Conservation (phyloP, 1,140 invertebrate species). For the Drosophila jambulina region DNA sequence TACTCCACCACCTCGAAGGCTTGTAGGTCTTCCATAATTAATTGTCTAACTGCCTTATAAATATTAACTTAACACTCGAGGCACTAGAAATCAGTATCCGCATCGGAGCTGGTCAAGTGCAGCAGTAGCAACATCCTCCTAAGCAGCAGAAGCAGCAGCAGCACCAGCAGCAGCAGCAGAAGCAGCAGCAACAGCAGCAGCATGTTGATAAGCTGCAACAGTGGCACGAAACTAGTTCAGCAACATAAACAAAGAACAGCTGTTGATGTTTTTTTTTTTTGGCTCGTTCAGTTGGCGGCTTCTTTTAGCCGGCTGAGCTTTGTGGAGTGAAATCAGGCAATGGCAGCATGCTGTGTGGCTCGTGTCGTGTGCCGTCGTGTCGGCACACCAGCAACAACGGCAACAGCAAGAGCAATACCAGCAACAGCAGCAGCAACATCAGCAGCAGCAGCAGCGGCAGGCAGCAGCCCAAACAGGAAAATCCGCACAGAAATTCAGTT, state of each 20-base stretch:
- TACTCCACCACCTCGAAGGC: slow-evolving; percentile 24
- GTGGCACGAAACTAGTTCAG: slow-evolving; percentile 56
- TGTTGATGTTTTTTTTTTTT: slow-evolving; percentile 31
- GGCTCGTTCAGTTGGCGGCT: slow-evolving; percentile 39
- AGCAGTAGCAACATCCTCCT: slow-evolving; percentile 10
- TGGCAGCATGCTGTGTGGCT: slow-evolving; percentile 44
- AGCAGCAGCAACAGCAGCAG: slow-evolving; percentile 27
- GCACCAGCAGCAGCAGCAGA: slow-evolving; percentile 25
- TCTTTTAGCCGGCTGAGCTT: slow-evolving; percentile 74
- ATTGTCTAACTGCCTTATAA: slow-evolving; percentile 27
- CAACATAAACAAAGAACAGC: slow-evolving; percentile 83
- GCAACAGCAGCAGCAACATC: slow-evolving; percentile 30
- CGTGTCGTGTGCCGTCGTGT: slow-evolving; percentile 48
- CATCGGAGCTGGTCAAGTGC: slow-evolving; percentile 48
- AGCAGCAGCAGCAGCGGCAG: slow-evolving; percentile 42
- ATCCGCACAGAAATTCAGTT: slow-evolving; percentile 79
- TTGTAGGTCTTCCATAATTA: slow-evolving; percentile 24
- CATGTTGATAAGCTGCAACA: slow-evolving; percentile 45
- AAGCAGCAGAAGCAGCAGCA: slow-evolving; percentile 4
- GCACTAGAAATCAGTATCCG: slow-evolving; percentile 13
- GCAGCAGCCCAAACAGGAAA: slow-evolving; percentile 74
- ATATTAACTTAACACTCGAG: slow-evolving; percentile 67
- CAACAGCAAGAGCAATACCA: slow-evolving; percentile 21
- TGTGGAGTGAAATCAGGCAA: slow-evolving; percentile 75
- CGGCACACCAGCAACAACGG: slow-evolving; percentile 36